Evolutionary conservation across 2,888 invertebrate species (phyloP).

Genomic region (Dicyrtoma fusca): DNA sequence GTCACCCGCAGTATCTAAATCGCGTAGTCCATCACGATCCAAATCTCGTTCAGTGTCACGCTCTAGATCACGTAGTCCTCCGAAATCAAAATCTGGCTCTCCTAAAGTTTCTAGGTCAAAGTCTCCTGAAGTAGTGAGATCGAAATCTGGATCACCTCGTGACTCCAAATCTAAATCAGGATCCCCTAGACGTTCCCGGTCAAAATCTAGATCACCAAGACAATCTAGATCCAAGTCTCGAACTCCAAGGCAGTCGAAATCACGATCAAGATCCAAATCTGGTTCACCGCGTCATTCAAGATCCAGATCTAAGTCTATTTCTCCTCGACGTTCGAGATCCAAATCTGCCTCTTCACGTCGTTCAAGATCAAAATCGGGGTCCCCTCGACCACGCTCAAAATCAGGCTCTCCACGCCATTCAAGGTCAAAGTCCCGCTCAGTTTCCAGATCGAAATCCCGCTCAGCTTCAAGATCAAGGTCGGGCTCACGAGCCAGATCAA

Average conservation of each 20-base stretch:
- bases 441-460: slow-evolving; percentile 50
- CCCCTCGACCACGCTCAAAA: slow-evolving; percentile 57
- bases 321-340: slow-evolving; percentile 55
- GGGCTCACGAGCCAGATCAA: slow-evolving; percentile 47
- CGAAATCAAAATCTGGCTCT: slow-evolving; percentile 21
- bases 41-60: neutral
- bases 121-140: neutral
- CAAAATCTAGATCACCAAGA: slow-evolving; percentile 5
- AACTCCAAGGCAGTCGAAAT: neutral
- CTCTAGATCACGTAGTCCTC: neutral
- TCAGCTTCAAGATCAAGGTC: slow-evolving; percentile 58
- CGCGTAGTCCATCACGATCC: neutral
- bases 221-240: slow-evolving; percentile 6
- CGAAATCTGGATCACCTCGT: slow-evolving; percentile 6
- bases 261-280: slow-evolving; percentile 55
- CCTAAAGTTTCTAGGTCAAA: no score
- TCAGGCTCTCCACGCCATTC: slow-evolving; percentile 41
- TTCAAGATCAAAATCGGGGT: slow-evolving; percentile 57
- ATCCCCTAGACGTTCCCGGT: neutral
- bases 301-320: neutral
- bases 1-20: neutral
- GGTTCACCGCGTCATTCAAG: slow-evolving; percentile 49
- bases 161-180: slow-evolving; percentile 12
- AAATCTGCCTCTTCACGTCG: slow-evolving; percentile 59
- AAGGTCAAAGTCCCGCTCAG: slow-evolving; percentile 57